Percentiles rank a stretch among this genome's conserved stretches.
Evolutionary conservation across 2,888 invertebrate species (phyloP).

Genomic region (Pollenia labialis): DNA sequence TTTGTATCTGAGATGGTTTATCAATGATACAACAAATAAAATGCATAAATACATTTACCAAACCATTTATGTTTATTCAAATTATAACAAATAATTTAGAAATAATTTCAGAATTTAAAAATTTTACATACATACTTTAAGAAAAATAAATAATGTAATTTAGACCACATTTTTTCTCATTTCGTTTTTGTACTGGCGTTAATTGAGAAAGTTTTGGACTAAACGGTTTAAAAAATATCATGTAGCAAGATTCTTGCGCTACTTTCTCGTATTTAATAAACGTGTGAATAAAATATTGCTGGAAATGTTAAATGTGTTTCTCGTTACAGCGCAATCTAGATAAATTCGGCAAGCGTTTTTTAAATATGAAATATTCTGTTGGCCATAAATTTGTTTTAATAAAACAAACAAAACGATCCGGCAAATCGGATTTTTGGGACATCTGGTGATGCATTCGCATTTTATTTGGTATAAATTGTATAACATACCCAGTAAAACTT

Average conservation of each 20-base stretch:
- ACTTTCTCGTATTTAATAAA: constrained; percentile 5
- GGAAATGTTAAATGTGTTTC: neutral
- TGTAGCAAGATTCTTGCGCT: constrained; percentile 11
- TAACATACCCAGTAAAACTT: too few species aligned
- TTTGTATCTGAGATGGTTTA: constrained; percentile 19
- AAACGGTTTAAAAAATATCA: neutral
- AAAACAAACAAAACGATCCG: too few species aligned
- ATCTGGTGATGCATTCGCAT: too few species aligned
- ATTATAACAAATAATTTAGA: constrained; percentile 25
- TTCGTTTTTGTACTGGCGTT: constrained; percentile 5
- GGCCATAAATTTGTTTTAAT: too few species aligned
- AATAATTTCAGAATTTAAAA: neutral
- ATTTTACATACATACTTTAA: neutral
- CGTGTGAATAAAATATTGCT: neutral
- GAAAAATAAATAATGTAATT: neutral
- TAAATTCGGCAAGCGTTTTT: neutral
- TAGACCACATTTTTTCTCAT: neutral
- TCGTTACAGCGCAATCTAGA: neutral
- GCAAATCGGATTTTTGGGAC: too few species aligned
- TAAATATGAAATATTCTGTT: too few species aligned
- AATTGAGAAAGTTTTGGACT: constrained; percentile 18
- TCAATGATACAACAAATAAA: neutral
- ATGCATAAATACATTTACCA: neutral
- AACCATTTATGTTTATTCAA: constrained; percentile 14
- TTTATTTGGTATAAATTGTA: too few species aligned